phyloP scores from a whole-genome alignment of 2,888 invertebrate species.

The Perizoma affinitatum region DNA sequence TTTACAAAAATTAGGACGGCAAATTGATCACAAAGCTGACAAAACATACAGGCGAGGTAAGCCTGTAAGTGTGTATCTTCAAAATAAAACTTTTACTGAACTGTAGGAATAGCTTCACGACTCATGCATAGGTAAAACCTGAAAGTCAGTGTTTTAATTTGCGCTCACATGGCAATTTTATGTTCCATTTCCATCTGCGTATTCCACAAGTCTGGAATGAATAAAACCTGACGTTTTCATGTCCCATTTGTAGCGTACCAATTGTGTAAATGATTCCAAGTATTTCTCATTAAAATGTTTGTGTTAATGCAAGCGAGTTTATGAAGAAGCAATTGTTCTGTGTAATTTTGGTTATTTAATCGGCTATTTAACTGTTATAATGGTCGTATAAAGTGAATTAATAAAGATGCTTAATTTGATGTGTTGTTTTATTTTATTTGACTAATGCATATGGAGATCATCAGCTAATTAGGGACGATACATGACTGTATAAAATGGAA shows the following conservation, averaged over 20 bases:
- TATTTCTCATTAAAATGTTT: slow-evolving; percentile 31
- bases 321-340: slow-evolving; percentile 47
- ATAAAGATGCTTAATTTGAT: slow-evolving; percentile 57
- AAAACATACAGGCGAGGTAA: too few species aligned
- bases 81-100: background rate
- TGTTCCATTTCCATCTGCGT: slow-evolving; percentile 27
- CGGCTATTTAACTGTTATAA: slow-evolving; percentile 51
- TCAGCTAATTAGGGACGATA: too few species aligned
- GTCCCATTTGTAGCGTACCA: slow-evolving; percentile 24
- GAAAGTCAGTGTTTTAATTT: slow-evolving; percentile 23
- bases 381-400: slow-evolving; percentile 58
- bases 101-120: background rate
- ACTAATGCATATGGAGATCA: too few species aligned
- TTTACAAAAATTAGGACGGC: too few species aligned
- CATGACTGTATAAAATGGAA: too few species aligned
- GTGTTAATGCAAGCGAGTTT: slow-evolving; percentile 17
- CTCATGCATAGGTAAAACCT: background rate
- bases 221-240: slow-evolving; percentile 24
- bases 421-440: background rate
- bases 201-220: slow-evolving; percentile 23
- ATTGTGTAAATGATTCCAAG: slow-evolving; percentile 23
- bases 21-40: too few species aligned
- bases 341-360: slow-evolving; percentile 47
- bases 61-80: background rate
- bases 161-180: slow-evolving; percentile 31